Conservation (phyloP, 2,888 invertebrate species). For the Aproaerema taeniolella region DNA sequence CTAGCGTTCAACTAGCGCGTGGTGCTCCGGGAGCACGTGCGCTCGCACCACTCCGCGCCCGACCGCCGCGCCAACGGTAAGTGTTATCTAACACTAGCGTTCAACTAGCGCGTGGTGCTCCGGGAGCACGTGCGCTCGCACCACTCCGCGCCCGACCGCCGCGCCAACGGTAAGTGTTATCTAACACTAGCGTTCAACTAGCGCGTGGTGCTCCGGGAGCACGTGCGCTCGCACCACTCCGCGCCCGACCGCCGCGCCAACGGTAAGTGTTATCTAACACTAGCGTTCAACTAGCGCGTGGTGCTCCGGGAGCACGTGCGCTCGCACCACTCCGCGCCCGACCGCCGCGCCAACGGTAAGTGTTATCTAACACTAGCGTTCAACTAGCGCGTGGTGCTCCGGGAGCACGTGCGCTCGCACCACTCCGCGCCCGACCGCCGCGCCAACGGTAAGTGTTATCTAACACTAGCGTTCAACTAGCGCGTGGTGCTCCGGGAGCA, state of each 20-base stretch:
- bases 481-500: no score
- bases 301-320: slow-evolving; percentile 35
- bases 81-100: no score
- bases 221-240: slow-evolving; percentile 21
- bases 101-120: no score
- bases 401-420: no score
- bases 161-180: no score
- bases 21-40: slow-evolving; percentile 28
- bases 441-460: no score
- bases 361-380: no score
- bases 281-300: slow-evolving; percentile 59
- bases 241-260: slow-evolving; percentile 48
- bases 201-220: slow-evolving; percentile 43
- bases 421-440: slow-evolving; percentile 13
- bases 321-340: slow-evolving; percentile 17
- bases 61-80: slow-evolving; percentile 29
- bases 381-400: no score
- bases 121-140: no score
- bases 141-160: slow-evolving; percentile 21
- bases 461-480: no score
- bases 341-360: slow-evolving; percentile 17
- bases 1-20: slow-evolving; percentile 58
- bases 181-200: slow-evolving; percentile 63
- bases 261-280: no score
- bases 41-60: slow-evolving; percentile 52